phyloP scores from a whole-genome alignment of 2,888 invertebrate species.

The Coenonympha arcania region DNA sequence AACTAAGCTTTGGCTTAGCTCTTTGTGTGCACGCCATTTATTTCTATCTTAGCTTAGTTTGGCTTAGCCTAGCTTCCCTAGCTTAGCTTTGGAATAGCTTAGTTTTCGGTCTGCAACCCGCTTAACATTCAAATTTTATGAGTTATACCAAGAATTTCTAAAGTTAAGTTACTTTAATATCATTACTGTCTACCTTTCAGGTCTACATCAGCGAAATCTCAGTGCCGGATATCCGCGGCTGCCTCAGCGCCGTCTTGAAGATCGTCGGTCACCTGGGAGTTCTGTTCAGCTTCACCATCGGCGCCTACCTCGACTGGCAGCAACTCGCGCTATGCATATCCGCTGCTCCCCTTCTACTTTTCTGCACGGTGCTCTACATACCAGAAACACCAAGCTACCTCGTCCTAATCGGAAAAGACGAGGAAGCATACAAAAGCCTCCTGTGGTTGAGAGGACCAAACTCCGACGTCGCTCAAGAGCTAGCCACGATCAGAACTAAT shows the following conservation, averaged over 20 bases:
- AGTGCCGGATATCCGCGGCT: slow-evolving; percentile 88
- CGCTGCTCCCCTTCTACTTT: slow-evolving; percentile 83
- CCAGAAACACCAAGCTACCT: slow-evolving; percentile 93
- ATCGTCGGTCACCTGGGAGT: slow-evolving; percentile 90
- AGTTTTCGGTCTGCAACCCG: no score
- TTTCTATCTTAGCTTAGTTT: no score
- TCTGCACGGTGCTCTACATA: slow-evolving; percentile 83
- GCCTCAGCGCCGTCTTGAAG: slow-evolving; percentile 89
- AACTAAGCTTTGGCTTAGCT: no score
- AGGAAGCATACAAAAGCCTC: slow-evolving; percentile 77
- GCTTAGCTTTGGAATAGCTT: no score
- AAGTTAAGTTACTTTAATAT: no score
- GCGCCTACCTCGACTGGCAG: slow-evolving; percentile 88
- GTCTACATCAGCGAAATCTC: slow-evolving; percentile 95
- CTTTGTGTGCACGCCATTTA: no score
- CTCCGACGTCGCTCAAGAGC: slow-evolving; percentile 83
- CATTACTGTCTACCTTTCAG: slow-evolving; percentile 52
- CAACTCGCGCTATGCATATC: slow-evolving; percentile 87
- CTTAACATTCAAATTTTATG: no score
- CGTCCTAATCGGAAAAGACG: slow-evolving; percentile 82
- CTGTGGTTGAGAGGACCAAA: slow-evolving; percentile 88
- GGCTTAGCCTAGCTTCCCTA: no score
- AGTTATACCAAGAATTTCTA: no score
- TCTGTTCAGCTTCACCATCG: slow-evolving; percentile 86
- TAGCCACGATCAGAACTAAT: slow-evolving; percentile 80